Base-by-base conservation (phyloP, 1,140 invertebrate genomes). In the Sarcophaga peregrina region DNA sequence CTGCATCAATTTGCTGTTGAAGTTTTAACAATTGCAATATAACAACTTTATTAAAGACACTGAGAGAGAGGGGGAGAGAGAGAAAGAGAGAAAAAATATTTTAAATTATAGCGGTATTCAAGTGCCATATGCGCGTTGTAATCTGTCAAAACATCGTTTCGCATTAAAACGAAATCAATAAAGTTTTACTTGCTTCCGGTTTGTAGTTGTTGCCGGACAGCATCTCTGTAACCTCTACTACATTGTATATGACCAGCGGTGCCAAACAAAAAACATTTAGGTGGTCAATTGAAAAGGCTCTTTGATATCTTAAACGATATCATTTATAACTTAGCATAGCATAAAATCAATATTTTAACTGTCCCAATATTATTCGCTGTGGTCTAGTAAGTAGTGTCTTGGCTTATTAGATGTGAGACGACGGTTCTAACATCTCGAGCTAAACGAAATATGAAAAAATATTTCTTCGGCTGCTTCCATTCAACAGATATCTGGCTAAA, bases 121-220 rank as follows among this genome's bases (percentile, higher is more conserved):
- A 68, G 17, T 78, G 75, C 75, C 75, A 78, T 15, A 78, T 78
- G 75, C 75, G 75, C 75, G 75, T 78, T 78, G 75, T 50, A 78
- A 78, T 78, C 75, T 78, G 75, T 78, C 75, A 78, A 78, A 78
- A 52, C 75, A 78, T 78, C 75, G 50, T 50, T 50, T 78, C 75
- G 10, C 50, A 78, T 78, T 78, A 78, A 20, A 10, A 52, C 47
- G 8, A 78, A 50, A 17, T 20, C 47, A 78, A 50, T 50, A 78
- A 78, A 50, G 75, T 78, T 78, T 78, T 78, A 8, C 25, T 52
- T 50, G 37, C n/a, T 78, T 78, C 75, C 75, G 75, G 75, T 78
- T 76, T 52, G 50, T 52, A 13, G 50, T 10, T 52, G 50, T 5
- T 52, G 8, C 50, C 50, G 50, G 13, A 52, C 25, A 37, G 25